Base-by-base conservation (phyloP, 2,797 vertebrate genomes). In the Lepilemur ruficaudatus region DNA sequence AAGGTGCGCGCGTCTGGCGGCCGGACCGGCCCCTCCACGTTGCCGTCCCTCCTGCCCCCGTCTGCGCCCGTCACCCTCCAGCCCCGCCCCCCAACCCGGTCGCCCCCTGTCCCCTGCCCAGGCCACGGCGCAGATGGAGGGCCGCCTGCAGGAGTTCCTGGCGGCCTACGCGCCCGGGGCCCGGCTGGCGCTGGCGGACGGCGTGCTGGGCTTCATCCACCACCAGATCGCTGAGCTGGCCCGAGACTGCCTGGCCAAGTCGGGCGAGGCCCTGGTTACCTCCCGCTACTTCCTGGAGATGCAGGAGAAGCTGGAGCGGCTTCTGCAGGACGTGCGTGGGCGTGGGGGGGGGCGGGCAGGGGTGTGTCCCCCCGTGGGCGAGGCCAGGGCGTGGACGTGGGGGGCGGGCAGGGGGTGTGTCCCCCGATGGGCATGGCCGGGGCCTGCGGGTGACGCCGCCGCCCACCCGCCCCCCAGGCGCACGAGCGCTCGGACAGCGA, bases 61-160 rank as follows among this genome's bases (percentile, higher is more conserved):
- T 11, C n/a, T 15, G 18, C 1, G 22, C 3, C 2, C 2, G 10
- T 35, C 28, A 4, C 7, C 48, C 35, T 59, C 30, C 18, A 13
- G 61, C 52, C 48, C 15, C 0, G 0, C 38, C 15, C 84, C 46
- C 17, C 82, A 76, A 96, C 76, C 32, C 38, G 38, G 38, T 38
- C 38, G 38, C 38, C 38, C 38, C 38, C 38, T 38, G 38, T 43
- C 43, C 5, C 32, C 87, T 6, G 82, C 30, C 50, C 98, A 99
- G 99, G 99, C 99, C 97, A 99, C 99, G 0, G 99, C 99, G 20
- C 99, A 99, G 98, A 99, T 99, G 99, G 99, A 99, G 97, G 99
- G 99, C 90, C 99, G 99, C 28, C 98, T 99, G 98, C 99, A 99
- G 93, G 99, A 99, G 87, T 99, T 99, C 82, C 98, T 99, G 96